phyloP scores from a whole-genome alignment of 2,797 vertebrate genomes.

The Buceros bicornis region DNA sequence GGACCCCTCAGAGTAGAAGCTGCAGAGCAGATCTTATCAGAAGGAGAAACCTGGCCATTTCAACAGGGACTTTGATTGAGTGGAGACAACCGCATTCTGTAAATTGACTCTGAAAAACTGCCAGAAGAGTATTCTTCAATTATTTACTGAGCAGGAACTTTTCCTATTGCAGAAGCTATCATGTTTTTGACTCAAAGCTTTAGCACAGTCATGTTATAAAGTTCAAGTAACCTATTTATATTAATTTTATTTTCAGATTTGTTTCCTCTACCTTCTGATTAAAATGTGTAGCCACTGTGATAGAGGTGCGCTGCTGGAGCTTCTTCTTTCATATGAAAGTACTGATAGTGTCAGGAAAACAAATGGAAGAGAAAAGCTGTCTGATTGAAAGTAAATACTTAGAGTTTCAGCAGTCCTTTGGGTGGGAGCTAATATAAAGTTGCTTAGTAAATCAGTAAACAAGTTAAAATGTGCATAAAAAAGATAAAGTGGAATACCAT shows the following conservation, averaged over 20 bases:
- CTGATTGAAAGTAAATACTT: conserved; percentile 78
- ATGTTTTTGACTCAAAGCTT: neutral
- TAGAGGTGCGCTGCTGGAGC: conserved; percentile 49
- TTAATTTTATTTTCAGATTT: conserved; percentile 47
- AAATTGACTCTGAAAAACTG: conserved; percentile 8
- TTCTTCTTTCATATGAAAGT: conserved; percentile 57
- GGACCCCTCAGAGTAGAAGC: neutral
- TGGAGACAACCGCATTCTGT: neutral
- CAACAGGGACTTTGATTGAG: neutral
- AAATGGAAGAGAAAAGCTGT: conserved; percentile 73
- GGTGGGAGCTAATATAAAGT: conserved; percentile 74
- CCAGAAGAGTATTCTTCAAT: conserved; percentile 2
- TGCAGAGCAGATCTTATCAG: neutral
- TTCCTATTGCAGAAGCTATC: neutral
- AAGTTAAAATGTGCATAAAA: conserved; percentile 76
- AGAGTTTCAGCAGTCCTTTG: conserved; percentile 66
- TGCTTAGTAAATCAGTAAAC: conserved; percentile 78
- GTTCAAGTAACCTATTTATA: conserved; percentile 61
- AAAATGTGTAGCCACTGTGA: conserved; percentile 62
- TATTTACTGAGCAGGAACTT: neutral
- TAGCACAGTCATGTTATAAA: conserved; percentile 31
- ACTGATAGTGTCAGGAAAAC: conserved; percentile 76
- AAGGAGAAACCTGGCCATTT: neutral
- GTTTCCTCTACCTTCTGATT: conserved; percentile 59
- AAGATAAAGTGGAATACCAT: conserved; percentile 72